Evolutionary conservation across 2,888 invertebrate species (phyloP).

Genomic region (Cylloceria caligata): DNA sequence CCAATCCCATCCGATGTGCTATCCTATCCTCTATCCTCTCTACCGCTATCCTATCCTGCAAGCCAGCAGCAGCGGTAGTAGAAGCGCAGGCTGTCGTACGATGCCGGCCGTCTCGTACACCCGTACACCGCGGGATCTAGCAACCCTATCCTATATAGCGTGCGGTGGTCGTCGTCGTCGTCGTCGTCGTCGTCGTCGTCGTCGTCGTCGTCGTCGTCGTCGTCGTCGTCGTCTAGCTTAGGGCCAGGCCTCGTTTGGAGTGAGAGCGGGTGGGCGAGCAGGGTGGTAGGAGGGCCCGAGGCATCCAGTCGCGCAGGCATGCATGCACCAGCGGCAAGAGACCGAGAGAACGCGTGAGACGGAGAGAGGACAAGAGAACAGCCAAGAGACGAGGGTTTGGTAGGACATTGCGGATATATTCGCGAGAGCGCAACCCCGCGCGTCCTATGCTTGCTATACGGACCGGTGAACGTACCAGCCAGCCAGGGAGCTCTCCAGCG

Average conservation of each 20-base stretch:
- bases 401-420: constrained; percentile 84
- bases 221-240: constrained; percentile 59
- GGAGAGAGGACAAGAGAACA: constrained; percentile 66
- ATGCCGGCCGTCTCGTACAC: constrained; percentile 60
- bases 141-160: constrained; percentile 16
- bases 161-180: constrained; percentile 48
- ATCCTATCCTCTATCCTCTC: constrained; percentile 56
- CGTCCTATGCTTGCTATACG: constrained; percentile 67
- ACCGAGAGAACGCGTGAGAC: constrained; percentile 67
- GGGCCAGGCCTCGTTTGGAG: constrained; percentile 61
- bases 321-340: constrained; percentile 71
- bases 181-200: constrained; percentile 47
- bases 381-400: constrained; percentile 76
- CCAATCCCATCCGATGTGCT: constrained; percentile 63
- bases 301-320: constrained; percentile 67
- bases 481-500: constrained; percentile 48
- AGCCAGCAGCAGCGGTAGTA: constrained; percentile 42
- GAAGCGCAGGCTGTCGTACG: constrained; percentile 65
- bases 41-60: constrained; percentile 62
- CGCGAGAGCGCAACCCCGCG: constrained; percentile 80
- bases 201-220: constrained; percentile 50
- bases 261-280: constrained; percentile 16
- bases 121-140: constrained; percentile 57
- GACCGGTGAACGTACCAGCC: constrained; percentile 59
- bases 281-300: constrained; percentile 61